Evolutionary conservation across 92 coral and sea anemone genomes (phyloP).

Genomic region (Meandrina meandrites): DNA sequence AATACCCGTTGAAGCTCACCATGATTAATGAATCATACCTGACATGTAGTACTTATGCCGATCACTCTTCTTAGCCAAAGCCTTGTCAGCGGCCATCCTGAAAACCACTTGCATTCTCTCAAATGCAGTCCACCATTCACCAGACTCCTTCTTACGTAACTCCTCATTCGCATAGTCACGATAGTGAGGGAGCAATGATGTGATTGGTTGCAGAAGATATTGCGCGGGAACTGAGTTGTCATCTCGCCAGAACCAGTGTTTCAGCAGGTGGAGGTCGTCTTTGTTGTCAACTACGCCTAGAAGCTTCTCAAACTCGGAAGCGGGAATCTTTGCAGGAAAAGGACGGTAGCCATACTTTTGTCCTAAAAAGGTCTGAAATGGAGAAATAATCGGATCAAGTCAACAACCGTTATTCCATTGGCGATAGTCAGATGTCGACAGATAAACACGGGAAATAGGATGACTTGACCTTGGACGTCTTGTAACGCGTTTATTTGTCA

Average conservation of each 20-base stretch:
- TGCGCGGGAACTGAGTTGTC: slow-evolving; percentile 93
- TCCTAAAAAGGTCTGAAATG: slow-evolving; percentile 88
- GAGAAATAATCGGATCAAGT: background rate
- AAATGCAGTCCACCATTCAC: slow-evolving; percentile 92
- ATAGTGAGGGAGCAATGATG: slow-evolving; percentile 82
- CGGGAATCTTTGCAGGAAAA: slow-evolving; percentile 84
- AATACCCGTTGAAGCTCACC: background rate
- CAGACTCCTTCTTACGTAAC: slow-evolving; percentile 86
- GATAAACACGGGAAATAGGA: too few species aligned
- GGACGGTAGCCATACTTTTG: slow-evolving; percentile 99
- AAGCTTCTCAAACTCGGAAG: slow-evolving; percentile 77
- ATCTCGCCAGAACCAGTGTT: slow-evolving; percentile 84
- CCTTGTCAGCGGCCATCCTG: slow-evolving; percentile 83
- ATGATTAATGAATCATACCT: slow-evolving; percentile 52
- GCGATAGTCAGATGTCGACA: too few species aligned
- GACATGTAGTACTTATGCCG: slow-evolving; percentile 90
- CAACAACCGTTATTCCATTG: background rate
- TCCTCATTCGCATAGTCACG: slow-evolving; percentile 82
- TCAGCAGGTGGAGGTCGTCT: slow-evolving; percentile 69
- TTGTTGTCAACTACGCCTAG: slow-evolving; percentile 61
- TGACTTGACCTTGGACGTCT: too few species aligned
- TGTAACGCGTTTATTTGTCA: too few species aligned
- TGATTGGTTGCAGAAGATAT: slow-evolving; percentile 88
- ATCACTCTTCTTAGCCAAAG: slow-evolving; percentile 54
- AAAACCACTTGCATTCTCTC: slow-evolving; percentile 94